Base-by-base conservation (phyloP, 2,888 invertebrate species). In the Limnephilus auricula region DNA sequence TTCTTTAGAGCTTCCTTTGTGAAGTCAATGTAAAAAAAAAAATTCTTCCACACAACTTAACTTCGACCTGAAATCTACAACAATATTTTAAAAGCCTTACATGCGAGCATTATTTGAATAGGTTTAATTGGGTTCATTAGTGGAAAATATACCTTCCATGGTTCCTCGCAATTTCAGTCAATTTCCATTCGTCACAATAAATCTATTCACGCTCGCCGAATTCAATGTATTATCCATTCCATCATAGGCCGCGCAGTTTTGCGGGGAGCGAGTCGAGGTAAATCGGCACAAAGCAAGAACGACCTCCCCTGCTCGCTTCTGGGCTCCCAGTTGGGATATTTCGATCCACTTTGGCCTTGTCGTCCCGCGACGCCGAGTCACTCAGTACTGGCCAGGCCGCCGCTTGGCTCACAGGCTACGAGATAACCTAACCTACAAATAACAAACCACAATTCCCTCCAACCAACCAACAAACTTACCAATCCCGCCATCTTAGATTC, bases 331-430 rank as follows among this genome's bases (percentile, higher is more conserved):
- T 80, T 32, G 25, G 82, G 82, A 82, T 34, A 40, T 34, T 85
- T 85, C 85, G 85, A 85, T 89, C 80, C 89, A 40, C 45, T 31
- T 82, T 15, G 31, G 32, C 50, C 25, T n/a, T n/a, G 34, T n/a
- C 50, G 83, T 34, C 65, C 90, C 65, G 65, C 84, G 50, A n/a
- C 83, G 37, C 86, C 31, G 40, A 34, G 86, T 13, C 30, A 30
- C 40, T 79, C 90, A 90, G 90, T 90, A 30, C 85, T 86, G 86
- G 90, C 90, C 90, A 90, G 90, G 90, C 40, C 78, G 85, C 85
- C 90, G 90, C 86, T 45, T 84, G 90, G 90, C 79, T 78, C 85
- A 40, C 85, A 78, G 79, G 13, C 88, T 34, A 25, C 50, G 50
- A 65, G n/a, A 65, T 65, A 65, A 65, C 25, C 0, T 65, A 65